Conservation (phyloP, 2,113 vertebrate genomes). For the Gorilla gorilla region DNA sequence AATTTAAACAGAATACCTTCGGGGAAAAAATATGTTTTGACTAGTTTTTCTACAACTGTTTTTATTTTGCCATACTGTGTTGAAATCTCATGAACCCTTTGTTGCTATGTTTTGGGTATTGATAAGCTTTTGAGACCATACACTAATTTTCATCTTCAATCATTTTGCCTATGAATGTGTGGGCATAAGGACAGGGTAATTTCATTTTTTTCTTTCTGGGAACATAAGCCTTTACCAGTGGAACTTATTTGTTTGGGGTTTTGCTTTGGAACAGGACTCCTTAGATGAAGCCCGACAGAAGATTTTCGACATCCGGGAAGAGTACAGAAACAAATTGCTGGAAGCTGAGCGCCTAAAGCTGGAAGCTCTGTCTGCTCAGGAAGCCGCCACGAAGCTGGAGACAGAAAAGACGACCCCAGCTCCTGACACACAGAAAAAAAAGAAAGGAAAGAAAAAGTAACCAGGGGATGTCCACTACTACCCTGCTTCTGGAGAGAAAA, state of each 20-base stretch:
- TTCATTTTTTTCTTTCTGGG: not conserved
- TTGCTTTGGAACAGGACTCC: conserved; percentile 80
- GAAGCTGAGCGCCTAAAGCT: conserved; percentile 79
- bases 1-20: not conserved
- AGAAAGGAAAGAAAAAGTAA: conserved; percentile 86
- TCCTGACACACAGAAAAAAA: conserved; percentile 74
- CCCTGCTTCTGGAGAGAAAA: not conserved
- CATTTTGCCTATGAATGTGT: not conserved
- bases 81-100: not conserved
- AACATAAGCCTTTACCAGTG: not conserved
- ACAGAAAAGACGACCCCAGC: conserved; percentile 77
- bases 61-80: not conserved
- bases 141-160: not conserved
- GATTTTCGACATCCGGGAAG: conserved; percentile 81
- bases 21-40: not conserved
- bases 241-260: conserved; percentile 16
- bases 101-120: not conserved
- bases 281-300: conserved; percentile 83
- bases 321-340: conserved; percentile 82
- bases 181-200: not conserved
- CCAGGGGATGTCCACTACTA: not conserved
- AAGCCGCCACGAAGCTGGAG: conserved; percentile 73
- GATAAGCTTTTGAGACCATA: not conserved
- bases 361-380: conserved; percentile 79
- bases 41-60: not conserved